Evolutionary conservation across 2,113 vertebrate genomes (phyloP).

Genomic region (Andinoacara biseriatus): DNA sequence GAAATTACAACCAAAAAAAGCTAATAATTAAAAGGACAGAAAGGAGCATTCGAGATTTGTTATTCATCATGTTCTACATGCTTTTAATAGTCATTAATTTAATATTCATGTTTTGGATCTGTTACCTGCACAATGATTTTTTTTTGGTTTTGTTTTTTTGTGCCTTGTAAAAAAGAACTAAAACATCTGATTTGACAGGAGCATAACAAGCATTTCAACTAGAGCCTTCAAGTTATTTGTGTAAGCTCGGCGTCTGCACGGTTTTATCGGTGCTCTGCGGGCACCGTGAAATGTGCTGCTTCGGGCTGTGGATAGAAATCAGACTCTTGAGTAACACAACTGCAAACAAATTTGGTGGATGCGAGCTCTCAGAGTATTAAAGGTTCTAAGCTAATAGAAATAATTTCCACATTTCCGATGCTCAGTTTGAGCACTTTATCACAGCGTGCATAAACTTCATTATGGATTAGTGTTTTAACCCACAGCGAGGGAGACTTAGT

Average conservation of each 20-base stretch:
- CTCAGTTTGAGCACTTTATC: background rate
- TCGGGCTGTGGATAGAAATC: conserved; percentile 18
- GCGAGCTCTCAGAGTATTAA: conserved; percentile 19
- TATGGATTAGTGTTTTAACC: conserved; percentile 20
- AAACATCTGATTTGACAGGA: conserved; percentile 6
- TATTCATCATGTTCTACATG: background rate
- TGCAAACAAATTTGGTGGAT: conserved; percentile 35
- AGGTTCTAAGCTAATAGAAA: conserved; percentile 23
- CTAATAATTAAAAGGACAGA: background rate
- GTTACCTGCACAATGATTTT: background rate
- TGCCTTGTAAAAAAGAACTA: background rate
- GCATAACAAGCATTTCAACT: background rate
- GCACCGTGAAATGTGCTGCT: conserved; percentile 32
- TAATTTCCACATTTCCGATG: background rate
- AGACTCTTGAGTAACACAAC: conserved; percentile 8
- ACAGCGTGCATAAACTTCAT: background rate
- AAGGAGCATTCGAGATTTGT: background rate
- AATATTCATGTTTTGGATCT: background rate
- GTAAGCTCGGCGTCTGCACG: background rate
- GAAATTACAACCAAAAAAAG: background rate
- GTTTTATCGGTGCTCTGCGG: conserved; percentile 11
- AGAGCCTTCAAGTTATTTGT: conserved; percentile 8
- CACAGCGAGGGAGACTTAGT: background rate
- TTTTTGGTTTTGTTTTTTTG: background rate
- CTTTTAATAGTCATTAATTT: background rate